These are phyloP conservation scores for Ichneumoninae sp. DNA, from an alignment of 2,888 invertebrate species.

Conservation along the genomic window DNA sequence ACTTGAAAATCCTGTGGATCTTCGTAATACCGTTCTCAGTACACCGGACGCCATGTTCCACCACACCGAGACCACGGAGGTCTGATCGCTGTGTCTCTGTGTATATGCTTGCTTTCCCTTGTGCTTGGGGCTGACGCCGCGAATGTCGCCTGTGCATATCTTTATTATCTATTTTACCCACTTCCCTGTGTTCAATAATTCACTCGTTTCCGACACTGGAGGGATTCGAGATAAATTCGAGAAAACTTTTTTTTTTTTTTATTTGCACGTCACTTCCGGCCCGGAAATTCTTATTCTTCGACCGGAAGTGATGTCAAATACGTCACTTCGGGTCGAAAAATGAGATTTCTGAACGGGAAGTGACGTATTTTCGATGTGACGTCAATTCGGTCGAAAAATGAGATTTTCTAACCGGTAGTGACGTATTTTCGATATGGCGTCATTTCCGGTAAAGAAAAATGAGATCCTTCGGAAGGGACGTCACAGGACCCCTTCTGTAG, in stretches of 20 bases:
- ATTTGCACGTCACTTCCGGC: background rate
- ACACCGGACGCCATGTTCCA: conserved; percentile 80
- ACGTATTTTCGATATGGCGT: too few species aligned
- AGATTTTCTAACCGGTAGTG: too few species aligned
- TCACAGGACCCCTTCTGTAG: too few species aligned
- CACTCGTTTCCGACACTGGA: background rate
- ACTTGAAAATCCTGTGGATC: conserved; percentile 85
- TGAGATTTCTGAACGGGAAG: too few species aligned
- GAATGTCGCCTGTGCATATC: background rate
- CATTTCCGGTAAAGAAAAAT: too few species aligned
- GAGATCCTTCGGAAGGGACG: too few species aligned
- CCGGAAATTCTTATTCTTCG: background rate
- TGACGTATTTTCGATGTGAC: too few species aligned
- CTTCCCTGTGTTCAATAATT: too few species aligned
- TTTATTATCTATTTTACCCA: background rate
- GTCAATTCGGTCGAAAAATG: too few species aligned
- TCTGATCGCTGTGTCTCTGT: conserved; percentile 18
- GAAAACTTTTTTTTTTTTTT: background rate
- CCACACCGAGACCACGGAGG: conserved; percentile 42
- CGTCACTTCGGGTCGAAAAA: background rate
- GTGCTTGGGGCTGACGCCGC: background rate
- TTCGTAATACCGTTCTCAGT: conserved; percentile 86
- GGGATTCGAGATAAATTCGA: background rate
- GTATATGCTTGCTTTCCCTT: background rate
- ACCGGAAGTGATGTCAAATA: background rate